A percentile compares a stretch with the other conserved stretches of the same genome.
Conservation (phyloP, 2,888 invertebrate species). For the Lepas anatifera region DNA sequence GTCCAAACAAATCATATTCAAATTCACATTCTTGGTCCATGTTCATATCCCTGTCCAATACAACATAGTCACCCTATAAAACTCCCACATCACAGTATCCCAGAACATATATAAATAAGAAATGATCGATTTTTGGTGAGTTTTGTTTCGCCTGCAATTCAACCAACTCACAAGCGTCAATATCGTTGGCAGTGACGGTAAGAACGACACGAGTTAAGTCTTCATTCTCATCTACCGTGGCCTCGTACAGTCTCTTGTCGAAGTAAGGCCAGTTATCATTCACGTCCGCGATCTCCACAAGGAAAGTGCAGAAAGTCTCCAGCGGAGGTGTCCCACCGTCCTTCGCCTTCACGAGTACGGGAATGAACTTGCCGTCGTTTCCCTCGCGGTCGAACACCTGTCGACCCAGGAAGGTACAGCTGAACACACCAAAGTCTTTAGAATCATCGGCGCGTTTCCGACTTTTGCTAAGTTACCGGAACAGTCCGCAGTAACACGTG, state of each 20-base stretch:
- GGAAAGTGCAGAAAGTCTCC: constrained; percentile 96
- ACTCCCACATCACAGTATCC: too few species aligned
- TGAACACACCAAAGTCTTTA: too few species aligned
- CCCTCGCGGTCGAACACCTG: constrained; percentile 87
- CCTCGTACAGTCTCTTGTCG: constrained; percentile 86
- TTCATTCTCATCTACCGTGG: constrained; percentile 95
- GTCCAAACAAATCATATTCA: too few species aligned
- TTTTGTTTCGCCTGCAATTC: too few species aligned
- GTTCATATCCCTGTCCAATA: too few species aligned
- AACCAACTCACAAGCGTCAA: constrained; percentile 86
- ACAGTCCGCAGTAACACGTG: too few species aligned
- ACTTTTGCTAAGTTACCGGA: too few species aligned
- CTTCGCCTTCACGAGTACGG: constrained; percentile 92
- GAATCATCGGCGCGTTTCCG: too few species aligned
- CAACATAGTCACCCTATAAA: too few species aligned
- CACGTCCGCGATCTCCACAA: constrained; percentile 92
- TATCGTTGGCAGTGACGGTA: constrained; percentile 97
- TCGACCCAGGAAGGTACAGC: neutral
- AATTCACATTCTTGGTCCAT: too few species aligned
- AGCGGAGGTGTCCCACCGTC: constrained; percentile 97
- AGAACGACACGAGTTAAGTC: constrained; percentile 93
- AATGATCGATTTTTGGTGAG: too few species aligned
- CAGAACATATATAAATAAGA: too few species aligned
- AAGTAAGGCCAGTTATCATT: constrained; percentile 94
- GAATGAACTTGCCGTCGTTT: constrained; percentile 90